Base-by-base conservation (phyloP, 2,888 invertebrate genomes). In the Augiades crinisus region DNA sequence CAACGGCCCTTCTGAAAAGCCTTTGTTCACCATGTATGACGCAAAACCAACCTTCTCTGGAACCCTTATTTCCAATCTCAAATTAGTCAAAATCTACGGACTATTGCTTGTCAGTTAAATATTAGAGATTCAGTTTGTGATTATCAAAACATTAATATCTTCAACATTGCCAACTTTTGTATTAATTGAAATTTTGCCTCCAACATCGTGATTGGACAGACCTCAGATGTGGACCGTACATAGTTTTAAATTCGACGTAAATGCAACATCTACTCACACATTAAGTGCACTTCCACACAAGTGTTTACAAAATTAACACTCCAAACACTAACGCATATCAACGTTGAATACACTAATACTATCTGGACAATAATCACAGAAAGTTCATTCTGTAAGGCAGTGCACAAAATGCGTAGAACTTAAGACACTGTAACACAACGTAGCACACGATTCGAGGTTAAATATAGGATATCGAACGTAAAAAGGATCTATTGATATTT, bases 251-350 rank as follows among this genome's bases (percentile, higher is more conserved):
- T 41, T 34, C 41, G 49, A 66, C 69, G 70, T 70, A 70, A 70
- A 72, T 73, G 74, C 75, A 72, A 69, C 16, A 50, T 34, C 65
- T 70, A 63, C 63, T 56, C 61, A 65, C 70, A 75, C 76, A 70
- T 84, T 85, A 83, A 86, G 84, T 83, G 82, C 80, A 81, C 73
- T 77, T 79, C 68, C 75, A 74, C 64, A 70, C 66, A 44, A 44
- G 36, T 44, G 50, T 43, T 51, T 37, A 36, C 36, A 51, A 51
- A 44, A 44, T 47, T 21, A 50, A 44, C 44, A 43, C 36, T 43
- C 21, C 16, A 16, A 47, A 27, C 17, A 13, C 30, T 44, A 40
- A 43, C 44, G 30, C 30, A 43, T 43, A 37, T 19, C 12, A 21
- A 34, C 36, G 50, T 6, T 24, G 50, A 43, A 30, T 44, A 51